Evolutionary conservation across 2,113 vertebrate species (phyloP).

Genomic region (Euleptes europaea): DNA sequence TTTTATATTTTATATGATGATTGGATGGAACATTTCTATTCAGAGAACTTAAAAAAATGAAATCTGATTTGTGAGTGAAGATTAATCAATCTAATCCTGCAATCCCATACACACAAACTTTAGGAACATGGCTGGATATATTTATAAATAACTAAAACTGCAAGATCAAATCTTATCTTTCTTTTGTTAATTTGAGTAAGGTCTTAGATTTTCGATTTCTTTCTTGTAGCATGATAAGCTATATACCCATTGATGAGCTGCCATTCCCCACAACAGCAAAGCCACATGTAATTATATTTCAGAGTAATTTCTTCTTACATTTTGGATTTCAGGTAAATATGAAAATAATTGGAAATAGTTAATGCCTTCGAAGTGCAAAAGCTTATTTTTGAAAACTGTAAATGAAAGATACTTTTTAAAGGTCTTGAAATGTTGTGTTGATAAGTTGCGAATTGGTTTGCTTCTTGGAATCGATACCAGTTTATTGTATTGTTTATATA

Average conservation of each 20-base stretch:
- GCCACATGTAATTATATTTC: too few species aligned
- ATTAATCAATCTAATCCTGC: background rate
- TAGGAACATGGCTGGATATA: too few species aligned
- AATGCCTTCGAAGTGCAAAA: background rate
- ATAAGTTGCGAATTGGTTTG: background rate
- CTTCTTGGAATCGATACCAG: background rate
- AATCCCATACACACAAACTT: too few species aligned
- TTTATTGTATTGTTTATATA: background rate
- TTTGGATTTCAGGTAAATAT: too few species aligned
- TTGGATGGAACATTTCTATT: background rate
- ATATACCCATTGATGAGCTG: background rate
- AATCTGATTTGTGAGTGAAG: background rate
- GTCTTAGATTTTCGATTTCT: background rate
- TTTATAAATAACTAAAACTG: too few species aligned
- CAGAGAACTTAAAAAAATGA: background rate
- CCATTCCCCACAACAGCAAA: background rate
- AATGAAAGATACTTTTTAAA: background rate
- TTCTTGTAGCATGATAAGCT: background rate
- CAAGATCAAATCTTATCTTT: too few species aligned
- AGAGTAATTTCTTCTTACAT: background rate
- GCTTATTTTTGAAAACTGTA: conserved; percentile 9
- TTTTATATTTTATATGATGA: background rate
- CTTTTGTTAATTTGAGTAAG: background rate
- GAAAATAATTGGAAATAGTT: background rate
- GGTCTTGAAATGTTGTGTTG: conserved; percentile 18